A percentile compares a stretch with the other conserved stretches of the same genome.
Conservation (phyloP, 2,888 invertebrate species). For the Agapostemon virescens region DNA sequence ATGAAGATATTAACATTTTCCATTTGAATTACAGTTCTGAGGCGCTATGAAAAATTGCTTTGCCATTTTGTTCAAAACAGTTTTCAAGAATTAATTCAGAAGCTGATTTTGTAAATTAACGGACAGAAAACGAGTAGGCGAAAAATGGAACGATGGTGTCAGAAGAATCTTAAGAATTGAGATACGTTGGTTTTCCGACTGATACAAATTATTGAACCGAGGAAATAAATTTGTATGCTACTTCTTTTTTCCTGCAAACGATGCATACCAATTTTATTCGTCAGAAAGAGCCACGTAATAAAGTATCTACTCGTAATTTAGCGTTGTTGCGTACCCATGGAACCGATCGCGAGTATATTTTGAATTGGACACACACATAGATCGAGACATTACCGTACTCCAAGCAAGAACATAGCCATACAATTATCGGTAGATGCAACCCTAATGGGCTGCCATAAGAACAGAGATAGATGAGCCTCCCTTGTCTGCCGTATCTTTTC, state of each 20-base stretch:
- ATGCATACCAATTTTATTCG: neutral
- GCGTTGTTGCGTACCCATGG: neutral
- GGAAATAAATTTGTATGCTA: neutral
- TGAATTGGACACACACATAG: neutral
- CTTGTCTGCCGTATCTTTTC: neutral
- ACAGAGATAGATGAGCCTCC: slow-evolving; percentile 29
- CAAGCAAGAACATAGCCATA: slow-evolving; percentile 38
- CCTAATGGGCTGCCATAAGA: slow-evolving; percentile 43
- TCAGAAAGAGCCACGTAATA: too few species aligned
- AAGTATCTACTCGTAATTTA: neutral
- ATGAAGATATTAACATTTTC: neutral
- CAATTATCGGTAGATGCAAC: slow-evolving; percentile 46
- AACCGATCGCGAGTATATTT: neutral
- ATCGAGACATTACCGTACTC: neutral
- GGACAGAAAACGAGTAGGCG: too few species aligned
- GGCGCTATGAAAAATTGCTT: too few species aligned
- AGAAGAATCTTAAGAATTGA: neutral
- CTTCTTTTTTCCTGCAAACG: neutral
- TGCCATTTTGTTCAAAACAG: too few species aligned
- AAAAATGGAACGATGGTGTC: neutral
- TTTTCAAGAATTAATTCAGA: too few species aligned
- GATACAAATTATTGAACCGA: neutral
- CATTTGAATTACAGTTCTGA: too few species aligned
- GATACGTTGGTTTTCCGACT: neutral
- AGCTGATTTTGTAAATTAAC: too few species aligned